Evolutionary conservation across 2,113 vertebrate genomes (phyloP), one percentile per base, ranked within the genome.

Genomic region (Alligator sinensis): DNA sequence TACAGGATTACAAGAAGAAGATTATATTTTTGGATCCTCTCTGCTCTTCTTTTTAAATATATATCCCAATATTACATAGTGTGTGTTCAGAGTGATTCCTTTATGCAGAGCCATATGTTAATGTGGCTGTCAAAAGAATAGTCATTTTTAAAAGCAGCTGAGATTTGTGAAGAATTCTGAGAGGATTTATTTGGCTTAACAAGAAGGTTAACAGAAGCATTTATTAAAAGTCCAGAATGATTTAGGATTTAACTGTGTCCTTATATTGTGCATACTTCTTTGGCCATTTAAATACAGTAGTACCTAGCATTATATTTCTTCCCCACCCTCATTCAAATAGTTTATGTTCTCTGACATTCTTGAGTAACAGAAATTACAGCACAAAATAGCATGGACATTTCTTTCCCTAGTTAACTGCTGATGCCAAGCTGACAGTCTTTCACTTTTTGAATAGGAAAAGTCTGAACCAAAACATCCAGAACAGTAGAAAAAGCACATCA

Each of bases 1-100:
- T 62, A 59, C 18, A 90, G 89, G 92, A 96, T 96, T 96, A 94
- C 89, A 96, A 87, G 62, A 93, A 93, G 85, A 95, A 74, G 81
- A 89, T 91, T 88, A 88, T 84, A 34, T 84, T 95, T 84, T 77
- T 87, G 60, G 22, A 82, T 92, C 34, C 74, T 91, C 80, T 90
- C 59, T 92, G 93, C 24, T 93, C 72, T 70, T 58, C 59, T 88
- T 93, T 38, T 10, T 22, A 92, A 93, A 88, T 1, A 4, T 85
- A 70, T 81, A 90, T 87, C 47, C 80, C n/a, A 93, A 68, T 86
- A 84, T 91, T 76, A 68, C 80, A 90, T 90, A 92, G 21, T 75
- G 82, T 64, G 63, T 89, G 87, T 94, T 94, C 34, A 95, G 66
- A 84, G 47, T 72, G 19, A 85, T 54, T 93, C 28, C 19, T 96